These are phyloP conservation scores for Maylandia zebra DNA, from an alignment of 2,113 vertebrate genomes.

Conservation along the genomic window DNA sequence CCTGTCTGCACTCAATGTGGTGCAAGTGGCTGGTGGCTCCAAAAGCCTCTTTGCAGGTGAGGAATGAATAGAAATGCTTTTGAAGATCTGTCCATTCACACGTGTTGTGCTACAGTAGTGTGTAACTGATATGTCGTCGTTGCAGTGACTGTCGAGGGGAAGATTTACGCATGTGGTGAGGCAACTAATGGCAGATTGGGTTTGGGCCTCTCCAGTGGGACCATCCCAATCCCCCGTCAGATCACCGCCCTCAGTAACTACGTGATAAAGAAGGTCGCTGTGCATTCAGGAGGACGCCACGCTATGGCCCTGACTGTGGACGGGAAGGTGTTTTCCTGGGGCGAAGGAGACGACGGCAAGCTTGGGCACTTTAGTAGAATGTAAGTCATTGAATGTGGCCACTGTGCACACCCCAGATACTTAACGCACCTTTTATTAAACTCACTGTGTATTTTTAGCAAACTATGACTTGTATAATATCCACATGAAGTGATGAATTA, in stretches of 20 bases:
- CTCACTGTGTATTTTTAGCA: neutral
- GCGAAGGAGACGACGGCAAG: slow-evolving; percentile 97
- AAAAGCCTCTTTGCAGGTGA: slow-evolving; percentile 98
- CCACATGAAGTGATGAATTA: neutral
- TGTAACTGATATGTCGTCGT: neutral
- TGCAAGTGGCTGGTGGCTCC: slow-evolving; percentile 96
- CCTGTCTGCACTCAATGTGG: slow-evolving; percentile 91
- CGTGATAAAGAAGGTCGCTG: slow-evolving; percentile 97
- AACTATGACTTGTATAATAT: neutral
- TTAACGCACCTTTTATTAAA: neutral
- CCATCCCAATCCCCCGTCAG: slow-evolving; percentile 93
- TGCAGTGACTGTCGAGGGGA: slow-evolving; percentile 95
- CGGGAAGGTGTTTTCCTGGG: slow-evolving; percentile 98
- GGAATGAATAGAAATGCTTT: neutral
- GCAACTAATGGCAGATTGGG: slow-evolving; percentile 94
- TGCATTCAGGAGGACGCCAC: slow-evolving; percentile 97
- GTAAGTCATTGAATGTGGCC: slow-evolving; percentile 64
- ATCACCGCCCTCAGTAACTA: slow-evolving; percentile 95
- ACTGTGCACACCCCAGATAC: neutral
- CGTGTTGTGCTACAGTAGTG: neutral
- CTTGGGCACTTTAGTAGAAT: slow-evolving; percentile 98
- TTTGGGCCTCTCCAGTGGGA: slow-evolving; percentile 90
- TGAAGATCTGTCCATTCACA: neutral
- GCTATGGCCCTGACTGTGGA: slow-evolving; percentile 96
- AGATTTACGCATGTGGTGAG: slow-evolving; percentile 95